These are phyloP conservation scores for Cotesia chilonis DNA, from an alignment of 1,140 invertebrate genomes.

Conservation along the genomic window DNA sequence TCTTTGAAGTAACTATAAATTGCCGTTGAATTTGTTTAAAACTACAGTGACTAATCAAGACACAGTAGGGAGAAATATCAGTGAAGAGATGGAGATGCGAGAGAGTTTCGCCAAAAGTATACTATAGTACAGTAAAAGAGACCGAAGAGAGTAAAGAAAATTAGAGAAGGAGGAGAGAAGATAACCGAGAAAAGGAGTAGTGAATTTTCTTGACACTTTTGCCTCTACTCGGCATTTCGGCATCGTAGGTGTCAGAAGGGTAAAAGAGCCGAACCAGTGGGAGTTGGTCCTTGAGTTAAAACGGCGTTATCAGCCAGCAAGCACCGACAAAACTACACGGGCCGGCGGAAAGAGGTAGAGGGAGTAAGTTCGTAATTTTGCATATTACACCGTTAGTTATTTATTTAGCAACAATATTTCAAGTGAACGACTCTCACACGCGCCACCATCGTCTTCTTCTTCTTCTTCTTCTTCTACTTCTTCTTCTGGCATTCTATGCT, in stretches of 20 bases:
- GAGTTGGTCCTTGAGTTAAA: conserved; percentile 50
- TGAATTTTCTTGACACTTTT: conserved; percentile 26
- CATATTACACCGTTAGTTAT: conserved; percentile 60
- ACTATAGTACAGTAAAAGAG: conserved; percentile 7
- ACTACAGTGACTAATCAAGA: conserved; percentile 6
- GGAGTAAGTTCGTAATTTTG: conserved; percentile 54
- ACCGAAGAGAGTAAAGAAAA: neutral
- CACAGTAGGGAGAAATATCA: neutral
- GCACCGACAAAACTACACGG: conserved; percentile 34
- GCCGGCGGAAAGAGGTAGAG: conserved; percentile 32
- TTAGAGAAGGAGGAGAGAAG: neutral
- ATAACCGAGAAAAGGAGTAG: neutral
- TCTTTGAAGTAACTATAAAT: conserved; percentile 1
- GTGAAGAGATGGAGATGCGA: conserved; percentile 6
- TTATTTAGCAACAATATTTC: conserved; percentile 61
- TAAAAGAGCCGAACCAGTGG: conserved; percentile 21
- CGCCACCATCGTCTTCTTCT: conserved; percentile 32
- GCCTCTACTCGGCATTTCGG: neutral
- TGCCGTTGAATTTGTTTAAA: neutral
- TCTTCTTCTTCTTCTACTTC: no score
- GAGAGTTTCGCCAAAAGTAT: neutral
- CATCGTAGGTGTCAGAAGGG: conserved; percentile 19
- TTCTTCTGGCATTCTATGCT: no score
- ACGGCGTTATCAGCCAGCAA: conserved; percentile 47
- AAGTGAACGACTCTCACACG: conserved; percentile 54